A percentile compares a stretch with the other conserved stretches of the same genome.
These are phyloP conservation scores for Antechinus flavipes DNA, from an alignment of 2,113 vertebrate genomes.

Conservation along the genomic window DNA sequence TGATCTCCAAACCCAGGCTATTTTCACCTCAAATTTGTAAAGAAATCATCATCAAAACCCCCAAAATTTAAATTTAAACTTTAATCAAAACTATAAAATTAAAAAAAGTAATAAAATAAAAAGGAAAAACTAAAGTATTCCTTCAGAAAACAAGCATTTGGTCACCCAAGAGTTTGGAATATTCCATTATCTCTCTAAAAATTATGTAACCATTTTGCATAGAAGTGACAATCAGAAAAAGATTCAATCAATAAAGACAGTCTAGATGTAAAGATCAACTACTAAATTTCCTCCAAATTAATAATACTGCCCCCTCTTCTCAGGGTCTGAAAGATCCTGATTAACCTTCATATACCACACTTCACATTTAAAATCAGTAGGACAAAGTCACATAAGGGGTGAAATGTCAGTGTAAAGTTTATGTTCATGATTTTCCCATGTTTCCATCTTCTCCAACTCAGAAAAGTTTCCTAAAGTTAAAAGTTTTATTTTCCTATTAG, in stretches of 20 bases:
- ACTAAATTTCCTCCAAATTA: slow-evolving; percentile 25
- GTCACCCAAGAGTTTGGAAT: slow-evolving; percentile 57
- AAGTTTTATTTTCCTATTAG: not conserved
- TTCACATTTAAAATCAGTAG: not conserved
- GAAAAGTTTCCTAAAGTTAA: not conserved
- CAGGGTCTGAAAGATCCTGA: not conserved
- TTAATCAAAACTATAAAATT: slow-evolving; percentile 15
- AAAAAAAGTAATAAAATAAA: not conserved
- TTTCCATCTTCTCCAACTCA: slow-evolving; percentile 3
- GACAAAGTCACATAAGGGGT: not conserved
- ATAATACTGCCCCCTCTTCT: not conserved
- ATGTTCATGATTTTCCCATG: not conserved
- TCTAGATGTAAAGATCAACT: not conserved
- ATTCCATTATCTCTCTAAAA: slow-evolving; percentile 54
- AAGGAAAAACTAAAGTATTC: not conserved
- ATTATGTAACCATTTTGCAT: slow-evolving; percentile 65
- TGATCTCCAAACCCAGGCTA: slow-evolving; percentile 38
- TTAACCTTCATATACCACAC: slow-evolving; percentile 27
- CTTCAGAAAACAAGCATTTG: not conserved
- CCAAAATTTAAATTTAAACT: slow-evolving; percentile 16
- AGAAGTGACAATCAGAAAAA: not conserved
- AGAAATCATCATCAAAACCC: slow-evolving; percentile 8
- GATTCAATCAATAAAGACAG: slow-evolving; percentile 44
- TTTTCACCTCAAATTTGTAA: slow-evolving; percentile 59
- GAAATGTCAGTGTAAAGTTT: not conserved